Evolutionary conservation across 2,888 invertebrate species (phyloP).

Genomic region (Parthenolecanium corni): DNA sequence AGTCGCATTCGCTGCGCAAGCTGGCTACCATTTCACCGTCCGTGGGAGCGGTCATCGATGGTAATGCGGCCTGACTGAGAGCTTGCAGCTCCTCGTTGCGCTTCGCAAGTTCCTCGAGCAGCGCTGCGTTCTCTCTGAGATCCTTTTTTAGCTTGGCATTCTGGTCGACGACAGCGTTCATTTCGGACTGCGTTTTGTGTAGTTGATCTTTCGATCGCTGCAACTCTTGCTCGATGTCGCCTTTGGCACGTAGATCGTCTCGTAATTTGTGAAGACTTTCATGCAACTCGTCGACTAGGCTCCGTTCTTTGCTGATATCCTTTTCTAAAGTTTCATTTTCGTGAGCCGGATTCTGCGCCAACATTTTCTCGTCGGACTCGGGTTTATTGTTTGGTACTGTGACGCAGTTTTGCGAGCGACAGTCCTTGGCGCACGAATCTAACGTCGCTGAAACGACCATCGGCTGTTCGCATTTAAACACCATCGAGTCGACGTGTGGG

Average conservation of each 20-base stretch:
- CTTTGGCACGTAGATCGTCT: conserved; percentile 6
- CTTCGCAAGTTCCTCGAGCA: background rate
- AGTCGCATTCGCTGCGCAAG: conserved; percentile 1
- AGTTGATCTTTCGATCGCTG: conserved; percentile 8
- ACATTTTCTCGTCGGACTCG: background rate
- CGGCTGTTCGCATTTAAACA: conserved; percentile 3
- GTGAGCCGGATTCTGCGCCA: background rate
- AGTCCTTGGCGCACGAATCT: background rate
- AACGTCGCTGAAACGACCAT: background rate
- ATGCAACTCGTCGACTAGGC: background rate
- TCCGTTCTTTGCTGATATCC: background rate
- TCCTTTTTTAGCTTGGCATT: background rate
- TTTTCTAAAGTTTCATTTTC: background rate
- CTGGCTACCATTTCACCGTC: background rate
- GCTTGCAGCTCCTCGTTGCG: conserved; percentile 6
- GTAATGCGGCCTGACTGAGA: background rate
- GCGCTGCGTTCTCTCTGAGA: conserved; percentile 3
- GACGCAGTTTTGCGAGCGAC: background rate
- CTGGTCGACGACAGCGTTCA: background rate
- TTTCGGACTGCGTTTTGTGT: background rate
- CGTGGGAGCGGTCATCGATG: background rate
- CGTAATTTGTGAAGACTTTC: background rate
- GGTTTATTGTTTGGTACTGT: background rate
- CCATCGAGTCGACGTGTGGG: background rate
- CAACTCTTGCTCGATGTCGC: background rate